Percentiles rank a stretch among this genome's conserved stretches.
Conservation (phyloP, 2,797 vertebrate genomes). For the Hydrophis major region DNA sequence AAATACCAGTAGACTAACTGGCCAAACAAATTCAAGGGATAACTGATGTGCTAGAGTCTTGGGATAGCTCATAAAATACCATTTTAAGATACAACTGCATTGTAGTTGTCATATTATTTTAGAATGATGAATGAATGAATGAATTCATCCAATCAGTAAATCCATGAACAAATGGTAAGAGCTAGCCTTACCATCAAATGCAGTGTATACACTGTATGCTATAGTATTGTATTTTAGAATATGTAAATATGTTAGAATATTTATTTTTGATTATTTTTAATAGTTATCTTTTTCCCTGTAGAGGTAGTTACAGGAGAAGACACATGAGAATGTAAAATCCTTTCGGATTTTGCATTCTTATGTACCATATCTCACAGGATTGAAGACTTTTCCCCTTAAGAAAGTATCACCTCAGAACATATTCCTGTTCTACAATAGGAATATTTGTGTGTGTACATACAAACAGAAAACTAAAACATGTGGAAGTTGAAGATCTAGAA, state of each 20-base stretch:
- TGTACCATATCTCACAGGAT: not conserved
- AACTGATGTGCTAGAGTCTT: not conserved
- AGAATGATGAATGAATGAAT: not conserved
- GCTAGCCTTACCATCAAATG: not conserved
- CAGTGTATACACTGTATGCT: not conserved
- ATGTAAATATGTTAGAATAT: not conserved
- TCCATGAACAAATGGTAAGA: not conserved
- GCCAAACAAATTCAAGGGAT: conserved; percentile 38
- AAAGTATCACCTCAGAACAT: not conserved
- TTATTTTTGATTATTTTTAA: not conserved
- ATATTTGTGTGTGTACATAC: not conserved
- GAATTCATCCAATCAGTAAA: not conserved
- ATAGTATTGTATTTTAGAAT: not conserved
- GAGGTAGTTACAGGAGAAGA: not conserved
- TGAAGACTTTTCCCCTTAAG: not conserved
- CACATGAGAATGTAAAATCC: not conserved
- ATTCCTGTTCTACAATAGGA: not conserved
- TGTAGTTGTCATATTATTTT: not conserved
- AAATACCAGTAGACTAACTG: conserved; percentile 49
- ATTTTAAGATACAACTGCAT: not conserved
- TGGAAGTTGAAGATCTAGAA: not conserved
- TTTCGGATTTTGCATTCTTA: not conserved
- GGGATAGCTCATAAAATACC: not conserved
- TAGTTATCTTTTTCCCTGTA: not conserved
- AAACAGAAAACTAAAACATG: not conserved